Evolutionary conservation across 2,113 vertebrate genomes (phyloP).

Genomic region (Corvus moneduloides): DNA sequence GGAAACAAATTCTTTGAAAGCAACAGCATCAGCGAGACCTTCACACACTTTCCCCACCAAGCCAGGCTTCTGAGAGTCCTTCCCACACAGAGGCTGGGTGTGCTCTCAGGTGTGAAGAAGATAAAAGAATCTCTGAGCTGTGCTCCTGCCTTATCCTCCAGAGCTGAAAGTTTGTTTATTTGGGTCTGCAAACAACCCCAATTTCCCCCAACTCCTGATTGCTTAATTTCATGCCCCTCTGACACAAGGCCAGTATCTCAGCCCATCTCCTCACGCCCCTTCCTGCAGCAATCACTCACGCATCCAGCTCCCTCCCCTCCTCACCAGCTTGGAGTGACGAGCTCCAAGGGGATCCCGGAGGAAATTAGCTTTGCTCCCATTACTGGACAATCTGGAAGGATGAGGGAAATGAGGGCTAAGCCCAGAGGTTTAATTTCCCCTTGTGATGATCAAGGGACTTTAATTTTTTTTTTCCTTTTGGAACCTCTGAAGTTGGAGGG

Average conservation of each 20-base stretch:
- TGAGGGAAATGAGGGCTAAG: constrained; percentile 67
- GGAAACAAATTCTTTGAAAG: constrained; percentile 48
- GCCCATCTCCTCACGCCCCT: not conserved
- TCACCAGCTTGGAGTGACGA: not conserved
- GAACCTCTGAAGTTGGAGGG: constrained; percentile 32
- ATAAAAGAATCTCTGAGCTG: constrained; percentile 39
- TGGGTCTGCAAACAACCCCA: not conserved
- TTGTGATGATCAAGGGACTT: constrained; percentile 51
- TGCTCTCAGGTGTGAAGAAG: constrained; percentile 29
- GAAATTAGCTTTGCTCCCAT: constrained; percentile 71
- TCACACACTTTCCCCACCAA: not conserved
- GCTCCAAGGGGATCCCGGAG: constrained; percentile 1
- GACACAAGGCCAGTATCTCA: not conserved
- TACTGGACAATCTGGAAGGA: constrained; percentile 29
- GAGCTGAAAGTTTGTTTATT: constrained; percentile 49
- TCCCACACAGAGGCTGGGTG: not conserved
- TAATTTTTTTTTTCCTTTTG: not conserved
- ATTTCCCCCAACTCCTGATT: not conserved
- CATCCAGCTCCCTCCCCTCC: not conserved
- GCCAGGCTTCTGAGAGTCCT: not conserved
- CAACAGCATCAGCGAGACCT: constrained; percentile 21
- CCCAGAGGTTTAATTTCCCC: constrained; percentile 60
- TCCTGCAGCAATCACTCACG: constrained; percentile 24
- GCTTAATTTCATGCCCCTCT: constrained; percentile 38
- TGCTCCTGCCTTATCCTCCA: not conserved